A percentile compares a stretch with the other conserved stretches of the same genome.
phyloP scores from a whole-genome alignment of 2,888 invertebrate genomes.

The Zygaena filipendulae region DNA sequence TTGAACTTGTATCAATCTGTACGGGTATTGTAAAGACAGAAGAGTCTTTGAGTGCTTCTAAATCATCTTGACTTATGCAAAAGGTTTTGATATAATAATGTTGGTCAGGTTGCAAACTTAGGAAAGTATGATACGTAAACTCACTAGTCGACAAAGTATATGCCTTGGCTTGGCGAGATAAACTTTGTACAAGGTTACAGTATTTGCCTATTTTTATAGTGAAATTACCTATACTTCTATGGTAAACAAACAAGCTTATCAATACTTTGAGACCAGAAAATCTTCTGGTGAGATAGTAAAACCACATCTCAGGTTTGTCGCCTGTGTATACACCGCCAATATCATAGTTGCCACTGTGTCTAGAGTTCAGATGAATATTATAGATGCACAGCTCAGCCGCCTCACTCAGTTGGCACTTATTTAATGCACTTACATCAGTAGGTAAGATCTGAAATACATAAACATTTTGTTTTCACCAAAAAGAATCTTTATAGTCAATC shows the following conservation, averaged over 20 bases:
- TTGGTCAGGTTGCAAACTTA: slow-evolving; percentile 28
- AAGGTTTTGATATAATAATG: slow-evolving; percentile 37
- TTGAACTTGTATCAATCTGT: slow-evolving; percentile 26
- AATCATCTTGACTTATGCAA: slow-evolving; percentile 24
- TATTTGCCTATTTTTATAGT: slow-evolving; percentile 32
- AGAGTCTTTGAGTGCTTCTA: slow-evolving; percentile 18
- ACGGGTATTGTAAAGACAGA: slow-evolving; percentile 42
- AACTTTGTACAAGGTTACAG: too few species aligned
- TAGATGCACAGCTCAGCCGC: slow-evolving; percentile 33
- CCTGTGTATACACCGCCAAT: slow-evolving; percentile 44
- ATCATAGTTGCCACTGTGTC: slow-evolving; percentile 26
- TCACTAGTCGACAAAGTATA: too few species aligned
- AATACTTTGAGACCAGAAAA: slow-evolving; percentile 33
- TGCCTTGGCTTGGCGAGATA: too few species aligned
- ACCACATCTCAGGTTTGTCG: slow-evolving; percentile 40
- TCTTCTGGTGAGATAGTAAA: slow-evolving; percentile 33
- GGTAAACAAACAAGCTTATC: slow-evolving; percentile 42
- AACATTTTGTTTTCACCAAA: too few species aligned
- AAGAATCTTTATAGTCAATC: too few species aligned
- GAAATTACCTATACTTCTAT: slow-evolving; percentile 30
- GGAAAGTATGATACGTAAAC: too few species aligned
- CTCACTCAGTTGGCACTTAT: slow-evolving; percentile 29
- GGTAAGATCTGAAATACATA: slow-evolving; percentile 25
- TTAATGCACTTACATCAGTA: slow-evolving; percentile 26
- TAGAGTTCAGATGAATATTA: slow-evolving; percentile 28